Evolutionary conservation across 2,113 vertebrate genomes (phyloP).

Genomic region (Lagenorhynchus albirostris): DNA sequence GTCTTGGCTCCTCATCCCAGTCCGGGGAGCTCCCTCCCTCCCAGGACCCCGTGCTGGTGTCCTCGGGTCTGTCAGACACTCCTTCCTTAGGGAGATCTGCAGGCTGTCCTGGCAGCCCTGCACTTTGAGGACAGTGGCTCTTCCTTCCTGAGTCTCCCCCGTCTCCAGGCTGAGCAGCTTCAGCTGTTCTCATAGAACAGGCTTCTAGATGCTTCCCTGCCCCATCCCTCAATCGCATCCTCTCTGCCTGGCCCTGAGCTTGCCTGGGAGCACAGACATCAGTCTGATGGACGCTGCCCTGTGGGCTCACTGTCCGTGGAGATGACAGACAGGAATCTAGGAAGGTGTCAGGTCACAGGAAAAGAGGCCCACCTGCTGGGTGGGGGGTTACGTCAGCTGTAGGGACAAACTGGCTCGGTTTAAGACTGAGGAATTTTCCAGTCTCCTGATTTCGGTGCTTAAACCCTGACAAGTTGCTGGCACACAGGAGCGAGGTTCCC

Average conservation of each 20-base stretch:
- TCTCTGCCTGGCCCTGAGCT: background rate
- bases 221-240: background rate
- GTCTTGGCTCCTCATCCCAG: background rate
- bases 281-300: background rate
- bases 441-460: background rate
- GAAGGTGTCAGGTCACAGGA: background rate
- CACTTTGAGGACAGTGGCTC: background rate
- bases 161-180: background rate
- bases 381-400: accelerated
- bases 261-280: background rate
- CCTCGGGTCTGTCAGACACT: too few species aligned
- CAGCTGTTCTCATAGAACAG: background rate
- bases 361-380: background rate
- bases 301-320: background rate
- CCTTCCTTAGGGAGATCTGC: background rate
- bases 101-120: background rate
- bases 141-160: background rate
- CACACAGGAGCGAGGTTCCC: background rate
- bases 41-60: background rate
- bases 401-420: background rate
- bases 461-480: background rate
- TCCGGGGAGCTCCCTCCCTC: background rate
- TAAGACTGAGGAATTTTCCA: background rate
- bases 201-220: background rate
- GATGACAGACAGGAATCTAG: background rate